phyloP scores from a whole-genome alignment of 2,888 invertebrate genomes.

The Drosophila nigritarsus region DNA sequence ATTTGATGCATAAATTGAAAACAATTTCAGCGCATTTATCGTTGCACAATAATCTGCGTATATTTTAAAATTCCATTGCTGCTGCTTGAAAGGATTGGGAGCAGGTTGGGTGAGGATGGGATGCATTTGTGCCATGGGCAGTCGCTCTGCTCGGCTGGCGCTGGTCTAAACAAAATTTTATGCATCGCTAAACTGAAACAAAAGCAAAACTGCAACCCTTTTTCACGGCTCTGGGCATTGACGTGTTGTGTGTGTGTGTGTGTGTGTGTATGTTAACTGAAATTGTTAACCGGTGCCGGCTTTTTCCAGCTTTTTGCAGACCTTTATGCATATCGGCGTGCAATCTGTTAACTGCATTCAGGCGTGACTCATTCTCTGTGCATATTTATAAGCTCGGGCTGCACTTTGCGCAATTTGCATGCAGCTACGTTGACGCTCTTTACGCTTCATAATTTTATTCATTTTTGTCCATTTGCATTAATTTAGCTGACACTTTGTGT shows the following conservation, averaged over 20 bases:
- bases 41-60: slow-evolving; percentile 48
- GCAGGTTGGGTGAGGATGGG: slow-evolving; percentile 11
- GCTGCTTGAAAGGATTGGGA: slow-evolving; percentile 3
- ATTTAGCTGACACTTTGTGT: slow-evolving; percentile 32
- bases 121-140: slow-evolving; percentile 36
- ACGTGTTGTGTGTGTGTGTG: slow-evolving; percentile 15
- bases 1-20: slow-evolving; percentile 31
- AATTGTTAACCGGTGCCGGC: slow-evolving; percentile 46
- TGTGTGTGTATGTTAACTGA: slow-evolving; percentile 43
- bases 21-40: slow-evolving; percentile 42
- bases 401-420: slow-evolving; percentile 51
- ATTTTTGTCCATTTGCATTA: slow-evolving; percentile 45
- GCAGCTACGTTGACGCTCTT: slow-evolving; percentile 44
- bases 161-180: slow-evolving; percentile 65
- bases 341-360: slow-evolving; percentile 69
- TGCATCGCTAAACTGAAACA: slow-evolving; percentile 70
- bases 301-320: slow-evolving; percentile 11
- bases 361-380: slow-evolving; percentile 45
- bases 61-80: slow-evolving; percentile 14
- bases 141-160: slow-evolving; percentile 64
- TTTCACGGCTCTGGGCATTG: slow-evolving; percentile 27
- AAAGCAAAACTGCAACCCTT: slow-evolving; percentile 59
- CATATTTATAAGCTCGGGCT: slow-evolving; percentile 20
- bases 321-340: slow-evolving; percentile 57
- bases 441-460: slow-evolving; percentile 61